These are phyloP conservation scores for Alloscopus bannaensis DNA, from an alignment of 2,888 invertebrate species.

Conservation along the genomic window DNA sequence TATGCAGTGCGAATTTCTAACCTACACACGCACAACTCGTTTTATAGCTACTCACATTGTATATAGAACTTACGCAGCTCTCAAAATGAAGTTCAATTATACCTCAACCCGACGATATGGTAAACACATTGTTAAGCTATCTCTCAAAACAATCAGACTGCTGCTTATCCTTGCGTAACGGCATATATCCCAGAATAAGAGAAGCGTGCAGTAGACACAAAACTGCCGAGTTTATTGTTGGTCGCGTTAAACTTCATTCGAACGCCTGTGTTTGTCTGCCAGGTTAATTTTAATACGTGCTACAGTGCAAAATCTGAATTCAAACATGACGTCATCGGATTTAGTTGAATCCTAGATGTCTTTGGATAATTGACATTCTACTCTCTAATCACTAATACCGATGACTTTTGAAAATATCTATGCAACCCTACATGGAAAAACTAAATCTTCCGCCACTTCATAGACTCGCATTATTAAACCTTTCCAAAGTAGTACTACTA, in stretches of 20 bases:
- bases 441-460: no score
- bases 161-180: conserved; percentile 60
- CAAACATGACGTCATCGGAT: background rate
- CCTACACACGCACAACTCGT: background rate
- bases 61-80: background rate
- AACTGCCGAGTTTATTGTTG: background rate
- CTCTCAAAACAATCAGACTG: conserved; percentile 39
- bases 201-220: background rate
- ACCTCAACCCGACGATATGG: conserved; percentile 50
- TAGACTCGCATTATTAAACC: no score
- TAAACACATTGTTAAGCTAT: conserved; percentile 58
- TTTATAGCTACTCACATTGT: conserved; percentile 5
- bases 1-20: conserved; percentile 1
- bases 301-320: background rate
- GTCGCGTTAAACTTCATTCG: no score
- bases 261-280: no score
- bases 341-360: no score
- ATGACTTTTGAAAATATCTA: no score
- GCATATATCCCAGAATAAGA: conserved; percentile 15
- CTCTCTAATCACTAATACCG: no score
- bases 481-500: no score
- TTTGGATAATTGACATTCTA: no score
- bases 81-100: conserved; percentile 44
- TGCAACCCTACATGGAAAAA: no score
- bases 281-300: background rate